Evolutionary conservation across 2,888 invertebrate species (phyloP).

Genomic region (Melieria crassipennis): DNA sequence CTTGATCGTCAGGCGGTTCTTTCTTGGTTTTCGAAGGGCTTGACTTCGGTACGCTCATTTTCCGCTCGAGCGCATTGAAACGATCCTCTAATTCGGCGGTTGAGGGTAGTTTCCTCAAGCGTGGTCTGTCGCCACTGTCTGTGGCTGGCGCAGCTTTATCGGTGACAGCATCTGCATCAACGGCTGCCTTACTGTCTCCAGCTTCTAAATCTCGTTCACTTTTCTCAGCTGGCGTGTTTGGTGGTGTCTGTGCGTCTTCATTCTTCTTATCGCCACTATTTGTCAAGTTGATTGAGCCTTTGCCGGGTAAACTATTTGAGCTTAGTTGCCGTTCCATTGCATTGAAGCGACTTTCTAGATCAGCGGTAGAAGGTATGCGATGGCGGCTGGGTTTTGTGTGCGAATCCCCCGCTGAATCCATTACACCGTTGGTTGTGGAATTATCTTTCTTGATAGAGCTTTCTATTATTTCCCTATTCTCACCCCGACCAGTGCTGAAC

Average conservation of each 20-base stretch:
- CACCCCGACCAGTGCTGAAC: conserved; percentile 16
- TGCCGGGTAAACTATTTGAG: conserved; percentile 41
- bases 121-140: conserved; percentile 31
- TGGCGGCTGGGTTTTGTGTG: background rate
- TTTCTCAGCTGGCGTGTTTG: conserved; percentile 22
- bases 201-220: conserved; percentile 5
- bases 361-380: background rate
- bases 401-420: background rate
- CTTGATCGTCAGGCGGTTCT: conserved; percentile 53
- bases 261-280: conserved; percentile 20
- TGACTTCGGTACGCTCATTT: conserved; percentile 47
- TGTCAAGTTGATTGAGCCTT: conserved; percentile 40
- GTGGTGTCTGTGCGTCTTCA: conserved; percentile 19
- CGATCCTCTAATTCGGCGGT: conserved; percentile 57
- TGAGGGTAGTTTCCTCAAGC: conserved; percentile 52
- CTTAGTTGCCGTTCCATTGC: background rate
- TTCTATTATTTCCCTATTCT: too few relatives aligned
- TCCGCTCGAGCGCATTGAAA: conserved; percentile 54
- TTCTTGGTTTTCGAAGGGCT: conserved; percentile 51
- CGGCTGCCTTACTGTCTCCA: conserved; percentile 4
- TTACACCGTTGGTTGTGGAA: too few relatives aligned
- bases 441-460: too few relatives aligned
- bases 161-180: conserved; percentile 6
- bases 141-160: background rate
- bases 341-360: conserved; percentile 3